Conservation (phyloP, 2,888 invertebrate species). For the Phalera bucephala region DNA sequence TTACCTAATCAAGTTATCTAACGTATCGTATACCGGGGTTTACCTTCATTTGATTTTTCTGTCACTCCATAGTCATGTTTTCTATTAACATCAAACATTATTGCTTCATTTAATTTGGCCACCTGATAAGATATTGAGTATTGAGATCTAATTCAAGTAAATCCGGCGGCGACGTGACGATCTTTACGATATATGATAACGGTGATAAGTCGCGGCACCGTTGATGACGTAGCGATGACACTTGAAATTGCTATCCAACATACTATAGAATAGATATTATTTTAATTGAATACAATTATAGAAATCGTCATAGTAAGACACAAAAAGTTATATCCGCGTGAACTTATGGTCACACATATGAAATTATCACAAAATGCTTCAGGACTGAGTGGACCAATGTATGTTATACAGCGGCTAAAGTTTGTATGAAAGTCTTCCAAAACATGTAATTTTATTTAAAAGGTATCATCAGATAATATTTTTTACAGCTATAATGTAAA, state of each 20-base stretch:
- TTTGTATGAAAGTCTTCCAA: too few relatives aligned
- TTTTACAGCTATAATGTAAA: too few relatives aligned
- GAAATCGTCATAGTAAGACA: too few relatives aligned
- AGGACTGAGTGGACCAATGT: too few relatives aligned
- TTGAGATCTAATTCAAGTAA: slow-evolving; percentile 39
- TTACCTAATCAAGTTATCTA: not conserved
- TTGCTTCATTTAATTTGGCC: slow-evolving; percentile 34
- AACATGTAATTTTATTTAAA: too few relatives aligned
- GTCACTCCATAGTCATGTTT: slow-evolving; percentile 10
- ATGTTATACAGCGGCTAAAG: too few relatives aligned
- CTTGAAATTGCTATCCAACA: slow-evolving; percentile 4
- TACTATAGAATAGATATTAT: too few relatives aligned
- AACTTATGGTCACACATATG: too few relatives aligned
- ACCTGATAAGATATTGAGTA: slow-evolving; percentile 42
- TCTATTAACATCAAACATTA: slow-evolving; percentile 22
- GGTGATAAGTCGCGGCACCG: slow-evolving; percentile 19
- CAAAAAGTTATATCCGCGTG: too few relatives aligned
- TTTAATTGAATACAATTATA: too few relatives aligned
- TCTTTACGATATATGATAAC: slow-evolving; percentile 33
- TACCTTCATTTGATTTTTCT: slow-evolving; percentile 23
- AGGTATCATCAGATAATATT: too few relatives aligned
- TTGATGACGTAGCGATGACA: slow-evolving; percentile 27
- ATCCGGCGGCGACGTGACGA: slow-evolving; percentile 35
- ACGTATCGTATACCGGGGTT: slow-evolving; percentile 10
- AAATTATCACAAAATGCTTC: too few relatives aligned